These are phyloP conservation scores for Pteropus alecto DNA, from an alignment of 2,113 vertebrate species.

Conservation along the genomic window DNA sequence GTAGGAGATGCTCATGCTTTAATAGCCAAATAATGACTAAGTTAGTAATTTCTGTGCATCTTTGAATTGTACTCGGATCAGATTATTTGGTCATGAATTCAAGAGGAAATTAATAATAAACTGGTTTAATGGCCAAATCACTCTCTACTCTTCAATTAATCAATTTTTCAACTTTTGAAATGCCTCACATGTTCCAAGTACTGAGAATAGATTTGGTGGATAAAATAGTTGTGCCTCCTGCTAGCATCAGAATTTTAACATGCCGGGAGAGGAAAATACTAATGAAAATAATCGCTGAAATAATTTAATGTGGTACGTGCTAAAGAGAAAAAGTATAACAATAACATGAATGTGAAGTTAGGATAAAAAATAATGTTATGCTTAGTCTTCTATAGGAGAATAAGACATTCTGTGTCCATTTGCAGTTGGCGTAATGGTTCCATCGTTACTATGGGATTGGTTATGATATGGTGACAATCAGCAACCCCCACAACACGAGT, in stretches of 20 bases:
- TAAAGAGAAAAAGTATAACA: background rate
- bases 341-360: background rate
- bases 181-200: background rate
- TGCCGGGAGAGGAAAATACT: background rate
- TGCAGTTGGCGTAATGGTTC: background rate
- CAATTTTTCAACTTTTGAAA: background rate
- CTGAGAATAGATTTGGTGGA: background rate
- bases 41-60: too few relatives aligned
- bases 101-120: background rate
- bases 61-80: background rate
- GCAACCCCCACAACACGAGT: fast-evolving
- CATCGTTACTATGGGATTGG: fast-evolving
- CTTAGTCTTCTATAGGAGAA: fast-evolving
- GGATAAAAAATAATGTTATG: background rate
- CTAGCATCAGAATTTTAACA: background rate
- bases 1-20: background rate
- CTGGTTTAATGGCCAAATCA: background rate
- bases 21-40: background rate
- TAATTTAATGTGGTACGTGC: background rate
- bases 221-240: background rate
- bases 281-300: background rate
- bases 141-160: background rate
- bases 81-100: background rate
- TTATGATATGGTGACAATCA: fast-evolving
- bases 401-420: fast-evolving